These are phyloP conservation scores for Sus cebifrons DNA, from an alignment of 2,797 vertebrate genomes.

Conservation along the genomic window DNA sequence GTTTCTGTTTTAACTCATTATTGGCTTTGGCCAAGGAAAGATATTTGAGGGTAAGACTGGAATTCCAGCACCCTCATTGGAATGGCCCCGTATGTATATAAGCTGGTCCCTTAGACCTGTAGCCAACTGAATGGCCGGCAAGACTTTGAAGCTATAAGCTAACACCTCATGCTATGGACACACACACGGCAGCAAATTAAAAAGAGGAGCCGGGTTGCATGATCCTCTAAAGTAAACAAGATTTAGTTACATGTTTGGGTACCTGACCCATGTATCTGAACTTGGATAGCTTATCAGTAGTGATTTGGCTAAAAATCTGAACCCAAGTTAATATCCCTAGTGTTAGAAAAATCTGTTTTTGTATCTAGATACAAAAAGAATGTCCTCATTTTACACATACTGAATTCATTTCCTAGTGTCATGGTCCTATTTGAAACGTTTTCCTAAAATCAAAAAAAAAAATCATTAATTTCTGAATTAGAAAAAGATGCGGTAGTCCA, in stretches of 20 bases:
- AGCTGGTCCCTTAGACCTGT: not conserved
- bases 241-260: not conserved
- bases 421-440: constrained; percentile 25
- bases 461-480: constrained; percentile 38
- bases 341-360: constrained; percentile 56
- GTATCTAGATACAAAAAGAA: constrained; percentile 1
- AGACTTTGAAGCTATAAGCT: not conserved
- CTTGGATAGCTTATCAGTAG: not conserved
- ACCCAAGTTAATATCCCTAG: not conserved
- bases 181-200: not conserved
- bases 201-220: not conserved
- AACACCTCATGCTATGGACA: not conserved
- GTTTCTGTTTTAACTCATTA: constrained; percentile 11
- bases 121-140: not conserved
- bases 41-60: not conserved
- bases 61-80: not conserved
- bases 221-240: not conserved
- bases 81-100: not conserved
- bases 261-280: constrained; percentile 48
- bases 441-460: constrained; percentile 31
- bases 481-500: not conserved
- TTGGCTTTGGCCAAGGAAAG: constrained; percentile 26
- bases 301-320: constrained; percentile 16
- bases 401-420: constrained; percentile 40
- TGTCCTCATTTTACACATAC: not conserved